A percentile compares a stretch with the other conserved stretches of the same genome.
Evolutionary conservation across 2,888 invertebrate species (phyloP).

Genomic region (Vesta saturnalis): DNA sequence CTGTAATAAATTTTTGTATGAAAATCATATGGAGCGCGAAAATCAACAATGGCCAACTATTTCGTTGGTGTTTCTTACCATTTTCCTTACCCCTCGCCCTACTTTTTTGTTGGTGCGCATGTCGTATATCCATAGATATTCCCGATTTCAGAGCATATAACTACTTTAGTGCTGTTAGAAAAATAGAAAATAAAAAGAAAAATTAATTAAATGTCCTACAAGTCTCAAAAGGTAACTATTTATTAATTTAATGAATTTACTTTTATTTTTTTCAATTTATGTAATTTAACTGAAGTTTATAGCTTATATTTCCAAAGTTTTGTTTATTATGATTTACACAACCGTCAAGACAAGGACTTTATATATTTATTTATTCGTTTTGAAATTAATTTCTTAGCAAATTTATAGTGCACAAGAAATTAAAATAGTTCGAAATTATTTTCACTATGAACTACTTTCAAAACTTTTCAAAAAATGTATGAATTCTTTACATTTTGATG

Average conservation of each 20-base stretch:
- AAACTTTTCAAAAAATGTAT: constrained; percentile 13
- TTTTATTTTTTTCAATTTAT: constrained; percentile 20
- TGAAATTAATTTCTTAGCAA: constrained; percentile 21
- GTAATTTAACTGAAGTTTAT: not conserved
- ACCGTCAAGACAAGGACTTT: constrained; percentile 42
- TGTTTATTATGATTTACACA: constrained; percentile 37
- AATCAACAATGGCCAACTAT: constrained; percentile 30
- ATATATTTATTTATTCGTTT: constrained; percentile 31
- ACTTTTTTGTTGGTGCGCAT: constrained; percentile 43
- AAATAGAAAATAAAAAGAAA: constrained; percentile 50
- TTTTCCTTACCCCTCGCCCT: constrained; percentile 36
- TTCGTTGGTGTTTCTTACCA: constrained; percentile 36
- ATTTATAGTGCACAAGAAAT: not conserved
- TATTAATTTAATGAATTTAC: constrained; percentile 36
- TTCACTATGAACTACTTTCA: not conserved
- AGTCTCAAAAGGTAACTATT: constrained; percentile 47
- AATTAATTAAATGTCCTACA: constrained; percentile 33
- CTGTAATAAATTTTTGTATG: not conserved
- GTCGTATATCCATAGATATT: constrained; percentile 52
- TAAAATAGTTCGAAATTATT: constrained; percentile 24
- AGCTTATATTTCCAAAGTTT: constrained; percentile 38
- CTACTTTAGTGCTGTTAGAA: constrained; percentile 52
- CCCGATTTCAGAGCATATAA: constrained; percentile 46
- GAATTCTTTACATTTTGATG: too few species aligned
- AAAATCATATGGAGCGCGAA: constrained; percentile 14